Evolutionary conservation across 2,888 invertebrate genomes (phyloP).

Genomic region (Neoascia interrupta): DNA sequence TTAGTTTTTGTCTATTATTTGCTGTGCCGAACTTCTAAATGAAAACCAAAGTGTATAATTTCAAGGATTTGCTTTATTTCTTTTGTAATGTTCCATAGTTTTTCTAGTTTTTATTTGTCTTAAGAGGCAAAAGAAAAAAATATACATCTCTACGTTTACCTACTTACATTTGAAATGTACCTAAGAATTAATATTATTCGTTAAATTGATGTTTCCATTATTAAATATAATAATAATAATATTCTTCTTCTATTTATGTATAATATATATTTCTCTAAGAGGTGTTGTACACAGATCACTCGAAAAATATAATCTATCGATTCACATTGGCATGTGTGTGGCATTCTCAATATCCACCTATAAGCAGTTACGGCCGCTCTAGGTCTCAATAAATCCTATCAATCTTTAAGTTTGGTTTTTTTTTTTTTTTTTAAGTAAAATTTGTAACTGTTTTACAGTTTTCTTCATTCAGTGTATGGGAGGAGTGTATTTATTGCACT

Average conservation of each 20-base stretch:
- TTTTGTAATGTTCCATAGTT: too few relatives aligned
- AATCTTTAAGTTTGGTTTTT: too few relatives aligned
- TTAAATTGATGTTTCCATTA: constrained; percentile 22
- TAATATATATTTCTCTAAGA: constrained; percentile 56
- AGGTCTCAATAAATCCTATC: too few relatives aligned
- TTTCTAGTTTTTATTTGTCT: constrained; percentile 39
- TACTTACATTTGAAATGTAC: constrained; percentile 31
- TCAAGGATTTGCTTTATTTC: too few relatives aligned
- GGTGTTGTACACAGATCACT: constrained; percentile 68
- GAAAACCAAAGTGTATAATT: too few relatives aligned
- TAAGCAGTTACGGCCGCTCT: not conserved
- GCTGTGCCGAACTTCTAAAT: too few relatives aligned
- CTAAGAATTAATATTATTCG: constrained; percentile 34
- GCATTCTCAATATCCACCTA: not conserved
- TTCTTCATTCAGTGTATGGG: not conserved
- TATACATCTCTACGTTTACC: constrained; percentile 18
- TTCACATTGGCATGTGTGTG: constrained; percentile 25
- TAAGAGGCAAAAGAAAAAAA: constrained; percentile 31
- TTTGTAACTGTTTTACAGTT: constrained; percentile 36
- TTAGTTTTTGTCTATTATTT: too few relatives aligned
- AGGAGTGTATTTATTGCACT: constrained; percentile 7
- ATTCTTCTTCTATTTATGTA: constrained; percentile 9
- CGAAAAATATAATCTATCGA: constrained; percentile 57
- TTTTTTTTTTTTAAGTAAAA: constrained; percentile 24
- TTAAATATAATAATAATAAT: constrained; percentile 9